A percentile compares a stretch with the other conserved stretches of the same genome.
Conservation (phyloP, 1,140 invertebrate species). For the Dendrolimus punctatus region DNA sequence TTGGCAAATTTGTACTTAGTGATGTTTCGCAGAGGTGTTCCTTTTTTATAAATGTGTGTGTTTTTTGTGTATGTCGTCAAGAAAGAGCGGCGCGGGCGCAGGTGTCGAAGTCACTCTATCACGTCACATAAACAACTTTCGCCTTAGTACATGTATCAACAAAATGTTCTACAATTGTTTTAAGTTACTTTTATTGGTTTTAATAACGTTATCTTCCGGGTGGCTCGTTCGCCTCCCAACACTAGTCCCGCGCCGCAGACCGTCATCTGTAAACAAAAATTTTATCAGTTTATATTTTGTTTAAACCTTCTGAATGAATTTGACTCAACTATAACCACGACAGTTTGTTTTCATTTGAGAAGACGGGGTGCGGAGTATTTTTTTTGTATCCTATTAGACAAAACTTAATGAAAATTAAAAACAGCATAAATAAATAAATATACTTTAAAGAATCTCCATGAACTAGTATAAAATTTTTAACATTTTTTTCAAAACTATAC, state of each 20-base stretch:
- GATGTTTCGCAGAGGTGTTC: slow-evolving; percentile 43
- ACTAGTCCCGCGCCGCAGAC: slow-evolving; percentile 9
- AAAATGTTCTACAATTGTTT: slow-evolving; percentile 60
- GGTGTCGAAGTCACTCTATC: slow-evolving; percentile 12
- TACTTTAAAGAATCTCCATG: too few relatives aligned
- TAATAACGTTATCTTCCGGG: neutral
- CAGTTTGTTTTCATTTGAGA: too few relatives aligned
- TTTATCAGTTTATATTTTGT: too few relatives aligned
- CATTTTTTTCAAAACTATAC: too few relatives aligned
- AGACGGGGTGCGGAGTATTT: too few relatives aligned
- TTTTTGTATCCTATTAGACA: too few relatives aligned
- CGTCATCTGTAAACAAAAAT: neutral
- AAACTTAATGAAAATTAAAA: too few relatives aligned
- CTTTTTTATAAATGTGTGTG: slow-evolving; percentile 4
- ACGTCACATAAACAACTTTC: slow-evolving; percentile 50
- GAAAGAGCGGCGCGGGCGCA: slow-evolving; percentile 26
- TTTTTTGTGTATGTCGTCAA: slow-evolving; percentile 7
- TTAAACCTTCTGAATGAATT: too few relatives aligned
- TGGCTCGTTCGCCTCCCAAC: too few relatives aligned
- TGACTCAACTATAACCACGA: too few relatives aligned
- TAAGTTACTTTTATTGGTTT: slow-evolving; percentile 24
- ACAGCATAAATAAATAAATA: too few relatives aligned
- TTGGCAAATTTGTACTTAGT: slow-evolving; percentile 70
- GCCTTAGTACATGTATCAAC: slow-evolving; percentile 61
- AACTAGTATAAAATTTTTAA: too few relatives aligned